Evolutionary conservation across 2,113 vertebrate species (phyloP).

Genomic region (Mobula hypostoma): DNA sequence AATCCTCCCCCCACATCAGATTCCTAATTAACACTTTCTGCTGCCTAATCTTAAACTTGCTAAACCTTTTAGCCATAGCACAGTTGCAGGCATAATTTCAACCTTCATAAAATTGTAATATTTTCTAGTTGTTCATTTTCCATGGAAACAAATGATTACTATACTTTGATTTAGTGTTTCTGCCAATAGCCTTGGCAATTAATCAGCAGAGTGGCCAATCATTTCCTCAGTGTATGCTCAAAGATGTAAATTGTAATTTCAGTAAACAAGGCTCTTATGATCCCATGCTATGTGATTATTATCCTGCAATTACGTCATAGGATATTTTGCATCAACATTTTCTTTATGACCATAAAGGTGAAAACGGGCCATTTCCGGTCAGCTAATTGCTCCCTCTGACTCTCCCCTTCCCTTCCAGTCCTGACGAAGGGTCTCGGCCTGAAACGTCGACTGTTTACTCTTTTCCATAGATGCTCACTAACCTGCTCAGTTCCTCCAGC

Average conservation of each 20-base stretch:
- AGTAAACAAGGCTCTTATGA: background rate
- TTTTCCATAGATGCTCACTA: no score
- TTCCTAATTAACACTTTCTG: background rate
- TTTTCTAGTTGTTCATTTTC: background rate
- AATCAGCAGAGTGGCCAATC: background rate
- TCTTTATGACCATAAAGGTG: background rate
- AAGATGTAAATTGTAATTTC: conserved; percentile 21
- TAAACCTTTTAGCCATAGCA: background rate
- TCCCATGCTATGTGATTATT: background rate
- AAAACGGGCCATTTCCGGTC: no score
- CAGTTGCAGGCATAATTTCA: background rate
- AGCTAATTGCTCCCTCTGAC: no score
- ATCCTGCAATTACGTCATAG: background rate
- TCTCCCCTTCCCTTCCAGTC: no score
- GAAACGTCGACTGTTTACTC: no score
- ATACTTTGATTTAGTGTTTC: conserved; percentile 1
- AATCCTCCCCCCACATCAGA: background rate
- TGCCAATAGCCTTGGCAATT: background rate
- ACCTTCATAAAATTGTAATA: background rate
- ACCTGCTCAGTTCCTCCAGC: no score
- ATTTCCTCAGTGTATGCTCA: background rate
- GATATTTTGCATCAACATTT: background rate
- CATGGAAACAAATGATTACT: conserved; percentile 11
- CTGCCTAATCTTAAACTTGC: background rate
- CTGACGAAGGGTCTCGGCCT: no score